These are phyloP conservation scores for Octopus sinensis DNA, from an alignment of 1,140 invertebrate species.

Conservation along the genomic window DNA sequence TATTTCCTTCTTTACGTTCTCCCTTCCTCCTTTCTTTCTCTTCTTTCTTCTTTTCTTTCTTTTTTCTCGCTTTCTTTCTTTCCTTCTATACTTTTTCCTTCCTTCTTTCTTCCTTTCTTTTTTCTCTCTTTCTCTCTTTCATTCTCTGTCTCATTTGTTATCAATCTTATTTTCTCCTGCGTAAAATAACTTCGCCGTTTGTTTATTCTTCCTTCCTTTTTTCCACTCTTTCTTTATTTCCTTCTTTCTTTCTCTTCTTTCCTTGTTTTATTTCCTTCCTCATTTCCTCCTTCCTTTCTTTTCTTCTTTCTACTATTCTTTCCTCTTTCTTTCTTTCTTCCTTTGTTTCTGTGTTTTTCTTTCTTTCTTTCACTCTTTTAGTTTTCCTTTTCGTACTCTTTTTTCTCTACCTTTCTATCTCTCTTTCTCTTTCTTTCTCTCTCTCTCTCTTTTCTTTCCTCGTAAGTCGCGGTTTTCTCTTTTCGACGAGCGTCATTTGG, in stretches of 20 bases:
- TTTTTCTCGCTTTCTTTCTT: not conserved
- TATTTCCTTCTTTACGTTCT: not conserved
- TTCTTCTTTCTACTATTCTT: not conserved
- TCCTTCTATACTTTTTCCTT: not conserved
- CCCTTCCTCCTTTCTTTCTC: not conserved
- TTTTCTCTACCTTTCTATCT: too few relatives aligned
- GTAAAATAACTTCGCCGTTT: not conserved
- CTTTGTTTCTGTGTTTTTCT: too few relatives aligned
- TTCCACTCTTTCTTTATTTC: not conserved
- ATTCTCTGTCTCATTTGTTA: not conserved
- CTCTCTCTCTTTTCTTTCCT: not conserved
- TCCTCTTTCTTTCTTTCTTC: not conserved
- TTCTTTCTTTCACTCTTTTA: too few relatives aligned
- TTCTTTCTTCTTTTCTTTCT: not conserved
- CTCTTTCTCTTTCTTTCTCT: too few relatives aligned
- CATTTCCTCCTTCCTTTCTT: not conserved
- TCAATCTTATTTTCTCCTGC: not conserved
- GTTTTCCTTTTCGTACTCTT: too few relatives aligned
- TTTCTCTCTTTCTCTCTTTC: not conserved
- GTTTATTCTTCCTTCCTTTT: not conserved
- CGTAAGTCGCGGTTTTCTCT: not conserved
- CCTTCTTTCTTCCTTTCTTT: not conserved
- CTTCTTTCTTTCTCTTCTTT: not conserved
- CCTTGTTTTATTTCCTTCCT: too few relatives aligned
- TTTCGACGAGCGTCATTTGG: not conserved